A percentile compares a stretch with the other conserved stretches of the same genome.
Evolutionary conservation across 2,888 invertebrate species (phyloP).

Genomic region (Torymus texanus): DNA sequence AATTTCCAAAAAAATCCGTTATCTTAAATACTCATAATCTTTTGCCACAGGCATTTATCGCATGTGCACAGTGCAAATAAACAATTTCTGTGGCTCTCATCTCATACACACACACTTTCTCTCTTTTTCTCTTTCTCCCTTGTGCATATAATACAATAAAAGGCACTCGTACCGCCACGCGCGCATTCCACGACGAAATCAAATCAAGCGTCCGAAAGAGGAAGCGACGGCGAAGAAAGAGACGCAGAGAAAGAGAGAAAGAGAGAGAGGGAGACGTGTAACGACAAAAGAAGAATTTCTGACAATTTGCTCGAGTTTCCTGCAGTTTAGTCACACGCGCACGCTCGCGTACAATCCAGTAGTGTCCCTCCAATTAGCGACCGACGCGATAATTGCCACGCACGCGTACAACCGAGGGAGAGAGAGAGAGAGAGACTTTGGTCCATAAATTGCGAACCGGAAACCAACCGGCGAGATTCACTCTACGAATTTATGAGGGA

Average conservation of each 20-base stretch:
- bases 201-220: slow-evolving; percentile 44
- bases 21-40: too few species aligned
- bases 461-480: slow-evolving; percentile 54
- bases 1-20: too few species aligned
- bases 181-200: slow-evolving; percentile 42
- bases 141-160: not conserved
- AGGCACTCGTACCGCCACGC: not conserved
- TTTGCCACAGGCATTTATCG: not conserved
- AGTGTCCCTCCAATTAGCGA: slow-evolving; percentile 58
- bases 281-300: slow-evolving; percentile 48
- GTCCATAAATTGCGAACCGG: slow-evolving; percentile 63
- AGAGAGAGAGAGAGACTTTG: slow-evolving; percentile 54
- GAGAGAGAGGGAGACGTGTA: not conserved
- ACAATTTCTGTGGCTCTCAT: slow-evolving; percentile 40
- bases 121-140: not conserved
- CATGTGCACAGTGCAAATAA: slow-evolving; percentile 38
- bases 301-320: slow-evolving; percentile 53
- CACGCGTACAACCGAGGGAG: too few species aligned
- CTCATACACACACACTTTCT: too few species aligned
- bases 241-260: not conserved
- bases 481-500: slow-evolving; percentile 24
- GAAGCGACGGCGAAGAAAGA: slow-evolving; percentile 11
- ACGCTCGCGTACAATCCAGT: not conserved
- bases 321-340: slow-evolving; percentile 38
- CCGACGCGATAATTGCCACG: slow-evolving; percentile 60